Percentiles rank a stretch among this genome's conserved stretches.
phyloP scores from a whole-genome alignment of 2,113 vertebrate genomes.

The Cisticola juncidis region DNA sequence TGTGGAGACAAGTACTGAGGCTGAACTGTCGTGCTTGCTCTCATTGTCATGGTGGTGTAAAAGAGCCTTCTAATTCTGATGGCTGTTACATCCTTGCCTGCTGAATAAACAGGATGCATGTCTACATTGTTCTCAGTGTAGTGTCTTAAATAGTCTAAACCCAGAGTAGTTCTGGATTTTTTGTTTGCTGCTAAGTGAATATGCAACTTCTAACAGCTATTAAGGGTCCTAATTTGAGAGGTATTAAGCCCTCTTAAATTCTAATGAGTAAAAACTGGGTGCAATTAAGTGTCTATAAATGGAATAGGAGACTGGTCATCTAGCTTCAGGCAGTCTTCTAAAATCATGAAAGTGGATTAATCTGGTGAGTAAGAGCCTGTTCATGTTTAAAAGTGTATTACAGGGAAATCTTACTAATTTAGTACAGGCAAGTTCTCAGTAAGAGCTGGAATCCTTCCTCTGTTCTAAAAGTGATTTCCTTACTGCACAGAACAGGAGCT shows the following conservation, averaged over 20 bases:
- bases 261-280: background rate
- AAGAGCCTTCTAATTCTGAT: background rate
- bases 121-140: slow-evolving; percentile 25
- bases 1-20: background rate
- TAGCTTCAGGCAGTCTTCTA: slow-evolving; percentile 9
- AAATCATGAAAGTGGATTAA: slow-evolving; percentile 14
- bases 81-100: background rate
- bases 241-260: background rate
- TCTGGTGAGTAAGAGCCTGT: background rate
- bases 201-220: background rate
- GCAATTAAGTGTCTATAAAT: slow-evolving; percentile 5
- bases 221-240: background rate
- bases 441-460: background rate
- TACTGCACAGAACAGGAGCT: background rate
- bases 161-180: background rate
- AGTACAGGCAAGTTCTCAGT: background rate
- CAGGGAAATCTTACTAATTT: background rate
- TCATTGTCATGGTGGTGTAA: background rate
- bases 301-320: background rate
- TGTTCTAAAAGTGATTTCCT: background rate
- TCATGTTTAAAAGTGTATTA: background rate
- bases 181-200: background rate
- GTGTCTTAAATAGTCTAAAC: background rate
- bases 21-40: background rate
- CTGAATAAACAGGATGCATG: slow-evolving; percentile 50